Evolutionary conservation across 2,113 vertebrate genomes (phyloP).

Genomic region (Sisor rabdophorus): DNA sequence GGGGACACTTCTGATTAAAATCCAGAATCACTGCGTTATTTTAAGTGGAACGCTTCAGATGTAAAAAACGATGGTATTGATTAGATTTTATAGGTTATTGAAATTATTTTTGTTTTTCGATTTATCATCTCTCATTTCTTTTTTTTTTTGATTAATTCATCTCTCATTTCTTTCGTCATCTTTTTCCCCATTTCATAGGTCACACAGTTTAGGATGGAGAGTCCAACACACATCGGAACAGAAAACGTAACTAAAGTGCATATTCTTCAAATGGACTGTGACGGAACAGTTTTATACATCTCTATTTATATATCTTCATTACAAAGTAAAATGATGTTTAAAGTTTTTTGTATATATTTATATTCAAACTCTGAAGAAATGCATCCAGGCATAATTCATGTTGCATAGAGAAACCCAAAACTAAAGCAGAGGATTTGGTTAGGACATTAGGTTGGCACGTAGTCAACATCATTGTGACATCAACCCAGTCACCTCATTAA

Average conservation of each 20-base stretch:
- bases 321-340: conserved; percentile 29
- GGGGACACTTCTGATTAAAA: conserved; percentile 24
- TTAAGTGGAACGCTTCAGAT: conserved; percentile 1
- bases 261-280: conserved; percentile 63
- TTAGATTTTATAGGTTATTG: conserved; percentile 27
- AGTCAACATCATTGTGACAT: conserved; percentile 57
- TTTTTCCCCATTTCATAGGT: background rate
- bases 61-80: conserved; percentile 3
- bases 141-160: background rate
- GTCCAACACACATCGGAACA: conserved; percentile 48
- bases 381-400: conserved; percentile 76
- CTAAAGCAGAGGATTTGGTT: conserved; percentile 74
- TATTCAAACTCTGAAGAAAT: conserved; percentile 70
- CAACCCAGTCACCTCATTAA: conserved; percentile 37
- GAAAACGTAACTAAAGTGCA: conserved; percentile 69
- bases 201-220: background rate
- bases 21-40: conserved; percentile 30
- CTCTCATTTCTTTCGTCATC: background rate
- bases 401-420: conserved; percentile 95
- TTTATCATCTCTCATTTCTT: background rate
- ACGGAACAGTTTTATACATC: conserved; percentile 57
- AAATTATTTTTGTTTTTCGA: background rate
- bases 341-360: conserved; percentile 52
- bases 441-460: conserved; percentile 77
- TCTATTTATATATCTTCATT: conserved; percentile 67